phyloP scores from a whole-genome alignment of 2,113 vertebrate species.

The Ctenodactylus gundi region DNA sequence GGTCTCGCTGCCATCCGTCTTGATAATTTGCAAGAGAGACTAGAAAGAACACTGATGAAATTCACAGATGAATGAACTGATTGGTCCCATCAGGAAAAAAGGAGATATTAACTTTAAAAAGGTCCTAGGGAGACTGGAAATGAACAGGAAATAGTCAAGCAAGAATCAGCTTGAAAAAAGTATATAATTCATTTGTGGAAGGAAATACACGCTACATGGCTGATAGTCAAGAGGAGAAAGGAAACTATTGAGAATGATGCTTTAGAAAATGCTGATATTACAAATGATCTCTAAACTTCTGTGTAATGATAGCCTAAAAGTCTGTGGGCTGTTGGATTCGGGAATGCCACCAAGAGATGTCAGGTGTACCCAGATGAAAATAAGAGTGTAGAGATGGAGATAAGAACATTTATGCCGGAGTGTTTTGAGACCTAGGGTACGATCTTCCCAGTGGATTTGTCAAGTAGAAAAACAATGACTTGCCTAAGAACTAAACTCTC shows the following conservation, averaged over 20 bases:
- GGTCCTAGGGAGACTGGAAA: conserved; percentile 52
- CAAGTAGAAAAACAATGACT: neutral
- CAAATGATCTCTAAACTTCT: neutral
- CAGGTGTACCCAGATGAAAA: neutral
- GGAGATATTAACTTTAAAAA: conserved; percentile 53
- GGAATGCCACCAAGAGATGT: neutral
- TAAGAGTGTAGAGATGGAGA: neutral
- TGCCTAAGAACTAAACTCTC: neutral
- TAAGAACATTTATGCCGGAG: neutral
- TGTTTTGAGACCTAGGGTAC: neutral
- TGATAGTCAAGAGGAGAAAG: conserved; percentile 31
- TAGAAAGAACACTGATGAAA: conserved; percentile 69
- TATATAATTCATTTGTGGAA: conserved; percentile 48
- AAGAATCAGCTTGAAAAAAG: conserved; percentile 66
- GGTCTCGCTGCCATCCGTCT: conserved; percentile 51
- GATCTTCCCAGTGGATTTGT: neutral
- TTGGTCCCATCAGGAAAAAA: conserved; percentile 48
- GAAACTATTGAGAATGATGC: neutral
- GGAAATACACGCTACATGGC: neutral
- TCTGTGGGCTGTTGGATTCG: neutral
- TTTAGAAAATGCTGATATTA: neutral
- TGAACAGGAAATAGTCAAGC: conserved; percentile 59
- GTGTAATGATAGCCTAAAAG: neutral
- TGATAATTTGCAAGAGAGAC: conserved; percentile 53
- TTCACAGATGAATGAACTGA: conserved; percentile 59